Conservation (phyloP, 2,888 invertebrate genomes). For the Metopia argyrocephala region DNA sequence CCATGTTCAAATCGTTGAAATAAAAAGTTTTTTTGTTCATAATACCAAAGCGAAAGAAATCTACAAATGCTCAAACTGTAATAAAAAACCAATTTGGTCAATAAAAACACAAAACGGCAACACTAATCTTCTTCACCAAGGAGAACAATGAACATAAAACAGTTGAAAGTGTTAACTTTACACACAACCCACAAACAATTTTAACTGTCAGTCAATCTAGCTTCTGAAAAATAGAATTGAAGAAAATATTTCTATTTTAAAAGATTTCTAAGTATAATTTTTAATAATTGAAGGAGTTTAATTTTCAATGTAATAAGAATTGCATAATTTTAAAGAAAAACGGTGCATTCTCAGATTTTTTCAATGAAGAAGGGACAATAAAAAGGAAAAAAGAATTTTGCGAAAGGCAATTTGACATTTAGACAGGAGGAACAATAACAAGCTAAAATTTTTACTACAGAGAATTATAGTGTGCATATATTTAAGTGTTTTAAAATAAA, state of each 20-base stretch:
- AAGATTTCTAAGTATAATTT: too few species aligned
- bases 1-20: too few species aligned
- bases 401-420: constrained; percentile 11
- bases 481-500: constrained; percentile 26
- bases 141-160: neutral
- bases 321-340: neutral
- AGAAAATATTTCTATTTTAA: neutral
- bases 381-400: neutral
- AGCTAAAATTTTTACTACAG: constrained; percentile 36
- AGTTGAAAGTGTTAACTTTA: neutral
- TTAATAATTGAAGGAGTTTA: too few species aligned
- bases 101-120: too few species aligned
- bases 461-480: constrained; percentile 11
- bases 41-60: too few species aligned
- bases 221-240: neutral
- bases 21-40: too few species aligned
- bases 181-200: neutral
- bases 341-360: neutral
- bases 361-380: constrained; percentile 1
- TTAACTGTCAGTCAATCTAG: constrained; percentile 30
- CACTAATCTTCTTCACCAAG: neutral
- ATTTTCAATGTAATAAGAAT: neutral
- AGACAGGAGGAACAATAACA: neutral
- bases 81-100: too few species aligned
- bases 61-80: too few species aligned